Conservation (phyloP, 1,140 invertebrate species). For the Cyrtorhinus lividipennis region DNA sequence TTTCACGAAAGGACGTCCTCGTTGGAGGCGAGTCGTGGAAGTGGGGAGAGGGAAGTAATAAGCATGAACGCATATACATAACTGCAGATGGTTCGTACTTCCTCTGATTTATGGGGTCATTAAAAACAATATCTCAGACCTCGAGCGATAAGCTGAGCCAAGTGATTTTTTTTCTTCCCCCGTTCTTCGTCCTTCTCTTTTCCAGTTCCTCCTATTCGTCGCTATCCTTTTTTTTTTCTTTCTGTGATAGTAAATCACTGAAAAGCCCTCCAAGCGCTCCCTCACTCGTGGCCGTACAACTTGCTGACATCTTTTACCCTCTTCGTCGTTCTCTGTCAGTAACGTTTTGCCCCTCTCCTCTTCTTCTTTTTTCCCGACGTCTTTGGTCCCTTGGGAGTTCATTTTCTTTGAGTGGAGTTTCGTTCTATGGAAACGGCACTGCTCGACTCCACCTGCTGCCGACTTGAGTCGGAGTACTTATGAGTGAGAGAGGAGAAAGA, state of each 20-base stretch:
- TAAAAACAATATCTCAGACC: background rate
- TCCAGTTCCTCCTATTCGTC: background rate
- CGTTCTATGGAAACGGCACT: too few relatives aligned
- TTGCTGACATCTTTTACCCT: background rate
- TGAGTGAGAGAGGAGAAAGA: too few relatives aligned
- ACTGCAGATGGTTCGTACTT: background rate
- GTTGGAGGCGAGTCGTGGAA: too few relatives aligned
- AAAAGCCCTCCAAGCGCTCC: background rate
- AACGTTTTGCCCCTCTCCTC: too few relatives aligned
- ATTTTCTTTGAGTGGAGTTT: background rate
- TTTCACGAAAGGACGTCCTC: too few relatives aligned
- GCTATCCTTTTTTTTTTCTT: background rate
- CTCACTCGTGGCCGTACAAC: background rate
- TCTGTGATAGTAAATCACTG: background rate
- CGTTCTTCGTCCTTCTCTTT: too few relatives aligned
- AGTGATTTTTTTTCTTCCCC: too few relatives aligned
- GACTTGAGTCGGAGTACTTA: too few relatives aligned
- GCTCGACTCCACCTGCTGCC: too few relatives aligned
- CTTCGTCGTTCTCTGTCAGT: too few relatives aligned
- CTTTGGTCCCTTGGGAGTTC: background rate
- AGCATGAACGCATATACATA: background rate
- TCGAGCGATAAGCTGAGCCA: background rate
- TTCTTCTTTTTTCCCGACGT: too few relatives aligned
- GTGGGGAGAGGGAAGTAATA: background rate
- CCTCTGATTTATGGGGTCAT: background rate